Conservation (phyloP, 2,888 invertebrate genomes). For the Amorpha juglandis region DNA sequence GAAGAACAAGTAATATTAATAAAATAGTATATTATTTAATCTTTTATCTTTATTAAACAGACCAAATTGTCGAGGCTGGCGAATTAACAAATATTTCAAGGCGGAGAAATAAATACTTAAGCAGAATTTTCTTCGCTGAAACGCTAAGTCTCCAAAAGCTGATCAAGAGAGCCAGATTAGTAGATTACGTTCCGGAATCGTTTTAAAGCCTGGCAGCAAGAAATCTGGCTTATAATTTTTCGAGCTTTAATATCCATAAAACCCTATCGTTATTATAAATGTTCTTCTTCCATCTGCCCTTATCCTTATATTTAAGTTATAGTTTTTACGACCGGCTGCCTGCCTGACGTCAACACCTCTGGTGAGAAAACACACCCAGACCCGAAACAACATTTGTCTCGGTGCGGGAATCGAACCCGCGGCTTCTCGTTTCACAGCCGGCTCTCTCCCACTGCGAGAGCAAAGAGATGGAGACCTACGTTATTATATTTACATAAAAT, state of each 20-base stretch:
- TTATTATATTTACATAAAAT: too few relatives aligned
- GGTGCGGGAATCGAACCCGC: too few relatives aligned
- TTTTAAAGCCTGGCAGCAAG: slow-evolving; percentile 7
- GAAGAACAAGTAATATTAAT: neutral
- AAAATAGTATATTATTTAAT: neutral
- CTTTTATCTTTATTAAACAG: neutral
- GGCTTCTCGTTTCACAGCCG: too few relatives aligned
- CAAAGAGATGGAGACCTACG: too few relatives aligned
- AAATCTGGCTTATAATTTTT: neutral
- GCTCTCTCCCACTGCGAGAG: too few relatives aligned
- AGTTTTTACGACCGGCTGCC: too few relatives aligned
- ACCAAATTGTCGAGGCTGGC: neutral
- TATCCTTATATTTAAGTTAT: too few relatives aligned
- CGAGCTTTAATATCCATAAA: neutral
- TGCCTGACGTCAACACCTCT: too few relatives aligned
- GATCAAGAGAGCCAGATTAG: slow-evolving; percentile 6
- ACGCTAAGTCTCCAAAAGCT: slow-evolving; percentile 5
- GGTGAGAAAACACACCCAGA: too few relatives aligned
- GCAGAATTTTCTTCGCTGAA: slow-evolving; percentile 4
- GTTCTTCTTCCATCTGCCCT: too few relatives aligned
- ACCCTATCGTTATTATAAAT: neutral
- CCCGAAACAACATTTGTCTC: too few relatives aligned
- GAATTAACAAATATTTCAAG: neutral
- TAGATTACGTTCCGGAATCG: slow-evolving; percentile 10
- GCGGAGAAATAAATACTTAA: slow-evolving; percentile 1